These are phyloP conservation scores for Oopsacas minuta DNA, from an alignment of 37 sponge, comb jelly and placozoan species.

Conservation along the genomic window DNA sequence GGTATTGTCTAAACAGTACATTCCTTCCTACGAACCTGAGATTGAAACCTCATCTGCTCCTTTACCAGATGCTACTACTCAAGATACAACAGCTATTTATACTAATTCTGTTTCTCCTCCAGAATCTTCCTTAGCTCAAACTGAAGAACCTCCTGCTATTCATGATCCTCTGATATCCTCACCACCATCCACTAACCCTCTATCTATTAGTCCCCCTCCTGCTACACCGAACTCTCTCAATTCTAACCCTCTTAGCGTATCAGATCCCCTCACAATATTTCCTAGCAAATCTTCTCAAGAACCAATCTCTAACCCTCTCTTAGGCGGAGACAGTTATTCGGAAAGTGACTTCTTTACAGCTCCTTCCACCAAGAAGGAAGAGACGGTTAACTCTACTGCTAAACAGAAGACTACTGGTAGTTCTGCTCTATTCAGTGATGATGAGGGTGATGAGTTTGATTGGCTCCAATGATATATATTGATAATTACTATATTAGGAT, in stretches of 20 bases:
- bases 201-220: not conserved
- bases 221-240: not conserved
- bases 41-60: not conserved
- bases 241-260: not conserved
- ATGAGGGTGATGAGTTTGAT: not conserved
- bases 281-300: not conserved
- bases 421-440: slow-evolving; percentile 11
- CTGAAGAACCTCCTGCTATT: not conserved
- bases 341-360: not conserved
- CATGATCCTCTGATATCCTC: not conserved
- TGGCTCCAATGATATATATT: not conserved
- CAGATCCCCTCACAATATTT: not conserved
- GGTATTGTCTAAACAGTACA: not conserved
- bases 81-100: not conserved
- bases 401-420: not conserved
- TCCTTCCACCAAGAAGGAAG: not conserved
- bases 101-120: not conserved
- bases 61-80: not conserved
- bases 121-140: not conserved
- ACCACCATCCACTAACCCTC: not conserved
- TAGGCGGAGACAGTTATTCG: not conserved
- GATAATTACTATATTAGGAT: not conserved
- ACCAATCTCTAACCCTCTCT: not conserved
- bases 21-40: not conserved
- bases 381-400: not conserved